phyloP scores from a whole-genome alignment of 2,888 invertebrate species.

The Mythimna albipuncta region DNA sequence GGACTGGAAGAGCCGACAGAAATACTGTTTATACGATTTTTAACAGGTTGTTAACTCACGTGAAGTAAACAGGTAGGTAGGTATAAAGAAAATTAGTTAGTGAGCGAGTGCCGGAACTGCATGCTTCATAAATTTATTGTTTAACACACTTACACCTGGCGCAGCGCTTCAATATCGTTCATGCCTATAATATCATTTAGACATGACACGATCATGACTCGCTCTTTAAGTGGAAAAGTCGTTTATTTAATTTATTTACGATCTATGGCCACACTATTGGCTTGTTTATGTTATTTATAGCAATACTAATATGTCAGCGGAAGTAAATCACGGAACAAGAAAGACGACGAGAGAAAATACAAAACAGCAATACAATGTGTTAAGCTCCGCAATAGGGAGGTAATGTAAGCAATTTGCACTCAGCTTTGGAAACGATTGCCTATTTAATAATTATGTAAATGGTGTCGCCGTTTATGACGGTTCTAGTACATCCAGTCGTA shows the following conservation, averaged over 20 bases:
- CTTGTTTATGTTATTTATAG: slow-evolving; percentile 2
- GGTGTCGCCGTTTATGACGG: slow-evolving; percentile 59
- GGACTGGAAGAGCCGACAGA: slow-evolving; percentile 51
- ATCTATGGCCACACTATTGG: slow-evolving; percentile 3
- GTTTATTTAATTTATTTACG: slow-evolving; percentile 10
- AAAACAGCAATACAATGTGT: slow-evolving; percentile 30
- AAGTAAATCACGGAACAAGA: slow-evolving; percentile 32
- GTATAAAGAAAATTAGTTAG: slow-evolving; percentile 56
- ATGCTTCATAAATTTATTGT: slow-evolving; percentile 65
- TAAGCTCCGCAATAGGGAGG: slow-evolving; percentile 49
- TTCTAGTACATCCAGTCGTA: slow-evolving; percentile 61
- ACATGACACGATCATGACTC: slow-evolving; percentile 18
- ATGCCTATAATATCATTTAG: slow-evolving; percentile 42
- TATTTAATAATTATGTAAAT: slow-evolving; percentile 65
- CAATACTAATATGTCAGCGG: slow-evolving; percentile 15
- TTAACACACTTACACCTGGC: slow-evolving; percentile 58
- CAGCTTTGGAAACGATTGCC: slow-evolving; percentile 57
- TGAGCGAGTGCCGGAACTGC: slow-evolving; percentile 58
- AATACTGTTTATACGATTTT: slow-evolving; percentile 22
- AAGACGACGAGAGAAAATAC: slow-evolving; percentile 31
- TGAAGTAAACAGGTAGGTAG: slow-evolving; percentile 32
- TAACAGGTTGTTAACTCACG: slow-evolving; percentile 33
- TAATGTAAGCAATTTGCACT: slow-evolving; percentile 53
- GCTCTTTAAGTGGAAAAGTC: background rate
- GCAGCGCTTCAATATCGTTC: slow-evolving; percentile 43